A percentile compares a stretch with the other conserved stretches of the same genome.
Conservation (phyloP, 2,113 vertebrate genomes). For the Zapus hudsonius region DNA sequence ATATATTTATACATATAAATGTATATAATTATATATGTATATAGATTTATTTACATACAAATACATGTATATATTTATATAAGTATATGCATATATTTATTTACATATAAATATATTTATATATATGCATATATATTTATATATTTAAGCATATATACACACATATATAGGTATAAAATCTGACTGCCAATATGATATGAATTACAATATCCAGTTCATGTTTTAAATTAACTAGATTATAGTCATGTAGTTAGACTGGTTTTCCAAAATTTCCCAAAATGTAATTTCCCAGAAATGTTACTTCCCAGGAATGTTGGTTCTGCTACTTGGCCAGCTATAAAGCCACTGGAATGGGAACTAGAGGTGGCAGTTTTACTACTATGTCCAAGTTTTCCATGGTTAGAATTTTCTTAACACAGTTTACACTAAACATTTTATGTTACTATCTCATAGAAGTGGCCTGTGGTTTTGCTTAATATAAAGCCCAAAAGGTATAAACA, state of each 20-base stretch:
- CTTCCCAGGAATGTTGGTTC: not conserved
- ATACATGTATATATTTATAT: too few relatives aligned
- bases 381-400: not conserved
- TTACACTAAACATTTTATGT: not conserved
- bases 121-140: too few relatives aligned
- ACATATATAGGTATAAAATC: too few relatives aligned
- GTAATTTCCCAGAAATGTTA: not conserved
- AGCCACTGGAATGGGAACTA: not conserved
- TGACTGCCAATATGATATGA: conserved; percentile 6
- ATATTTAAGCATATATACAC: too few relatives aligned
- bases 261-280: not conserved
- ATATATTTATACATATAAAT: too few relatives aligned
- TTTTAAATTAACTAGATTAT: conserved; percentile 45
- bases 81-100: too few relatives aligned
- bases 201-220: not conserved
- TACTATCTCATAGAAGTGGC: not conserved
- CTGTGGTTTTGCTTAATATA: not conserved
- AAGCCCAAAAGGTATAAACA: not conserved
- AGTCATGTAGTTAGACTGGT: not conserved
- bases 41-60: too few relatives aligned
- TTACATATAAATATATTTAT: too few relatives aligned
- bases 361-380: not conserved
- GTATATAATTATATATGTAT: too few relatives aligned
- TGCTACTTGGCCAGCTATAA: not conserved
- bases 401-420: not conserved